Conservation (phyloP, 1,140 invertebrate genomes). For the Venustaconcha ellipsiformis region DNA sequence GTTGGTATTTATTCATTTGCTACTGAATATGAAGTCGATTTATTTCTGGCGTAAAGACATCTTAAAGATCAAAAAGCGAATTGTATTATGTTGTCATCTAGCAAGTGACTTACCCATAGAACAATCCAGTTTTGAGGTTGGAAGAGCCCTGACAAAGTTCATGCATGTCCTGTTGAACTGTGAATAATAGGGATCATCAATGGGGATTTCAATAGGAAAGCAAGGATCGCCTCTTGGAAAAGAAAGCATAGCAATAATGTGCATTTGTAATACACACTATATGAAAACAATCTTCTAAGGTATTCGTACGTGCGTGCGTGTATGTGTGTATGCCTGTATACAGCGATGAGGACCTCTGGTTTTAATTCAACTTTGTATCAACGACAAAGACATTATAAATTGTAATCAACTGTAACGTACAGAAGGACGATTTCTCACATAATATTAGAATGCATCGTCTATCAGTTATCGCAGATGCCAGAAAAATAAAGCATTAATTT, state of each 20-base stretch:
- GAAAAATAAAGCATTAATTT: no score
- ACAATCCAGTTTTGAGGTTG: constrained; percentile 81
- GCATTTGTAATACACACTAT: neutral
- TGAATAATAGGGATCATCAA: constrained; percentile 93
- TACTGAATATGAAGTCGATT: no score
- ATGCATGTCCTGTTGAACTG: constrained; percentile 71
- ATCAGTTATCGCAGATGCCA: no score
- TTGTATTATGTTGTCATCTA: neutral
- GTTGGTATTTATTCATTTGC: no score
- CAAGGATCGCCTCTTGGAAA: constrained; percentile 77
- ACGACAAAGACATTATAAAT: no score
- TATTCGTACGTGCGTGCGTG: neutral
- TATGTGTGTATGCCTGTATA: neutral
- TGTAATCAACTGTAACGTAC: no score
- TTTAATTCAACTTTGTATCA: no score
- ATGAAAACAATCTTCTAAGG: neutral
- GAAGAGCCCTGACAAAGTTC: constrained; percentile 78
- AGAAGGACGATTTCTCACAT: no score
- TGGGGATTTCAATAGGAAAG: constrained; percentile 88
- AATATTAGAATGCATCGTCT: no score
- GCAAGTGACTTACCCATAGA: constrained; percentile 78
- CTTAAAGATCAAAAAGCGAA: no score
- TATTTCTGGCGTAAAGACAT: no score
- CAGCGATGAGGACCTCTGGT: neutral
- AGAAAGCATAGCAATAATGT: neutral